Conservation (phyloP, 2,888 invertebrate species). For the Cheilosia pagana region DNA sequence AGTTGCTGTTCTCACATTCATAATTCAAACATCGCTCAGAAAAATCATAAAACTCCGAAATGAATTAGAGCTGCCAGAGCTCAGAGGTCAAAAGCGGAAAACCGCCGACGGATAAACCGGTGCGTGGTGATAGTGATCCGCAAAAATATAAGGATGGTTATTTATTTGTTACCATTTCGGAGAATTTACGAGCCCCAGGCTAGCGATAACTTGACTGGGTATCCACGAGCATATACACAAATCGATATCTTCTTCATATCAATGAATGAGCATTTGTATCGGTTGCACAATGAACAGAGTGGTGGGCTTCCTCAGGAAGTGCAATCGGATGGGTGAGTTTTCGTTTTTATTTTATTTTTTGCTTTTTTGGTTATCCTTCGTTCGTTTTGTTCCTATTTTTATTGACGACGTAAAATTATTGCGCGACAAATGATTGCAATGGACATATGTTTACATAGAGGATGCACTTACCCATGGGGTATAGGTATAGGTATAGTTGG, state of each 20-base stretch:
- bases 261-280: slow-evolving; percentile 36
- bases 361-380: slow-evolving; percentile 31
- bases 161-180: slow-evolving; percentile 62
- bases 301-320: slow-evolving; percentile 53
- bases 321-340: slow-evolving; percentile 52
- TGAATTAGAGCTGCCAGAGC: slow-evolving; percentile 48
- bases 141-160: slow-evolving; percentile 37
- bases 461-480: slow-evolving; percentile 64
- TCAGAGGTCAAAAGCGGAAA: slow-evolving; percentile 11
- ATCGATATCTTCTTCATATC: slow-evolving; percentile 32
- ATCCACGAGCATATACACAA: slow-evolving; percentile 9
- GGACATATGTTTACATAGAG: slow-evolving; percentile 75
- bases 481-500: slow-evolving; percentile 10
- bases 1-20: slow-evolving; percentile 52
- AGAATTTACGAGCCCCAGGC: slow-evolving; percentile 63
- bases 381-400: slow-evolving; percentile 28
- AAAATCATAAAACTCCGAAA: slow-evolving; percentile 69
- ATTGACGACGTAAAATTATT: slow-evolving; percentile 63
- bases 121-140: slow-evolving; percentile 59
- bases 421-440: slow-evolving; percentile 73
- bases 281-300: slow-evolving; percentile 5
- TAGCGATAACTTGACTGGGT: slow-evolving; percentile 20
- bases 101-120: slow-evolving; percentile 56
- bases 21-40: slow-evolving; percentile 67
- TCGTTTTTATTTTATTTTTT: background rate